Evolutionary conservation across 53 echinoderm and acorn worm species (phyloP), one percentile per base, ranked within the genome.

Genomic region (Glandiceps talaboti): DNA sequence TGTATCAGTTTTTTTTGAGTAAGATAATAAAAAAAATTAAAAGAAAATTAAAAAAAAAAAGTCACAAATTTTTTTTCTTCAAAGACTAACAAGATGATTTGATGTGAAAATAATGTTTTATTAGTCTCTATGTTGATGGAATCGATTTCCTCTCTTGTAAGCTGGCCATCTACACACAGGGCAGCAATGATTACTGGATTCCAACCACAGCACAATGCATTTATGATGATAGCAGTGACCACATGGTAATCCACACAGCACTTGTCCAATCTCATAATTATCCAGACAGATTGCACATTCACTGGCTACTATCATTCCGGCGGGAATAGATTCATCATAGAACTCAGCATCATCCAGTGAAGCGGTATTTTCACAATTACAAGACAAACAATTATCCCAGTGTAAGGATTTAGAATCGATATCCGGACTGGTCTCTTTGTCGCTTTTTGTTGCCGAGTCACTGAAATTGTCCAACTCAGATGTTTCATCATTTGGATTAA

Each of bases 111-210:
- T 29, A 77, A 77, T 77, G 30, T 30, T 29, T 29, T 14, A 31
- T 64, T 84, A 93, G 78, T 97, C 97, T 84, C 83, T 93, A 74
- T 97, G 86, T 80, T 93, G 90, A 77, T 86, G 92, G 32, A 90
- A 74, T 31, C 92, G 92, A 74, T 79, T 80, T 20, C 87, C 84
- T 32, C 91, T 97, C 75, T 93, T 97, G 77, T 89, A 93, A 27
- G 97, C 97, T 73, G 97, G 97, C 97, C 97, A 97, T 29, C 97
- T 80, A 29, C 97, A 97, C 25, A 86, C 90, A 6, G 97, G 97
- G 76, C 97, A 97, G 33, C 83, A 79, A 79, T 97, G 97, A 32
- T 94, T 91, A 30, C 84, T 87, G 27, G 87, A 85, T 27, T 78
- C 81, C 32, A 97, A 81, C 97, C 97, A 97, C 0, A 80, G 79